These are phyloP conservation scores for Sebastolobus alascanus DNA, from an alignment of 2,797 vertebrate species.

Conservation along the genomic window DNA sequence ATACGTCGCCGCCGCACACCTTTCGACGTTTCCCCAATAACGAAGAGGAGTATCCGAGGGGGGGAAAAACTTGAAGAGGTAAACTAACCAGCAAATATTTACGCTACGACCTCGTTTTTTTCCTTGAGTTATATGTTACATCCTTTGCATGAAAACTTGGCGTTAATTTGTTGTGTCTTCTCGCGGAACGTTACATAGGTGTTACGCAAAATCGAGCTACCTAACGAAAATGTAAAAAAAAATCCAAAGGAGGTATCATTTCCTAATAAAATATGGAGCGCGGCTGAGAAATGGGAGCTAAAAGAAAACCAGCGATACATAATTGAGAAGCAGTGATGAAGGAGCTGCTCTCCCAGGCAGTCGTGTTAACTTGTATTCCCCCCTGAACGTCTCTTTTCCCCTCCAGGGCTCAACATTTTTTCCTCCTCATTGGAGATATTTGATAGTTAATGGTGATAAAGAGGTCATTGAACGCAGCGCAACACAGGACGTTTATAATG, in stretches of 20 bases:
- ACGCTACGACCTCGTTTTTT: conserved; percentile 53
- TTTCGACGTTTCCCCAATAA: conserved; percentile 78
- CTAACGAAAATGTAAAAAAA: conserved; percentile 27
- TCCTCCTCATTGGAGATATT: conserved; percentile 71
- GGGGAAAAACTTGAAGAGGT: conserved; percentile 86
- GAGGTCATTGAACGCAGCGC: conserved; percentile 74
- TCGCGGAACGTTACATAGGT: conserved; percentile 40
- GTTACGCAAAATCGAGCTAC: too few species aligned
- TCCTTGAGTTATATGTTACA: conserved; percentile 58
- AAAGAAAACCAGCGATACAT: conserved; percentile 71
- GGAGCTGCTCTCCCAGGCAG: conserved; percentile 68
- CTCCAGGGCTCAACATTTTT: conserved; percentile 73
- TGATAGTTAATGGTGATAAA: conserved; percentile 82
- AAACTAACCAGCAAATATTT: conserved; percentile 83
- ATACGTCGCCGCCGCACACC: conserved; percentile 74
- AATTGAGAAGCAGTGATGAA: conserved; percentile 74
- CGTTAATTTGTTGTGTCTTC: conserved; percentile 65
- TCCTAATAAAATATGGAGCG: conserved; percentile 62
- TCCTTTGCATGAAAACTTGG: conserved; percentile 76
- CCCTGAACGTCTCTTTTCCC: conserved; percentile 58
- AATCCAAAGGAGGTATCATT: conserved; percentile 50
- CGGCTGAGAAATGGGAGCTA: conserved; percentile 65
- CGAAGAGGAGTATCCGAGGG: conserved; percentile 82
- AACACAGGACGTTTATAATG: conserved; percentile 64
- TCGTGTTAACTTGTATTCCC: conserved; percentile 82